Evolutionary conservation across 1,140 invertebrate species (phyloP).

Genomic region (Pseudomyrmex flavicornis): DNA sequence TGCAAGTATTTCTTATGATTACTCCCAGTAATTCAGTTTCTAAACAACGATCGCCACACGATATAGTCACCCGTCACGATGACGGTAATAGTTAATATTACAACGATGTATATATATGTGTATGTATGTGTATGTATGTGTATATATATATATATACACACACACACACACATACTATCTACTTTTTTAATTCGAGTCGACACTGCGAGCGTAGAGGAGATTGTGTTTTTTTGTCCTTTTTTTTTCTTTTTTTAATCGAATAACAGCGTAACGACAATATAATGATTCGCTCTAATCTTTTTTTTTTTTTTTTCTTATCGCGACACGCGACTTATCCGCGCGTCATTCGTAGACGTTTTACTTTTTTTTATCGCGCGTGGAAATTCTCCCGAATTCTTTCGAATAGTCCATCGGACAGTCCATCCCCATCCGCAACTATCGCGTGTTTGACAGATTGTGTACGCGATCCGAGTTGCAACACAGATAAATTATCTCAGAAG

Average conservation of each 20-base stretch:
- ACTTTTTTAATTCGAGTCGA: constrained; percentile 63
- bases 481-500: neutral
- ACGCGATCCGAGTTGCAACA: neutral
- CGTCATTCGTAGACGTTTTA: constrained; percentile 26
- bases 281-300: constrained; percentile 65
- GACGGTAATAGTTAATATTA: constrained; percentile 59
- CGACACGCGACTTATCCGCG: neutral
- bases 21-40: constrained; percentile 28
- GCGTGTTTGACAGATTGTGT: neutral
- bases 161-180: too few species aligned
- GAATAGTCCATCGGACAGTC: neutral
- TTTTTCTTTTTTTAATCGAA: constrained; percentile 36
- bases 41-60: constrained; percentile 57
- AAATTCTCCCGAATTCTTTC: constrained; percentile 1
- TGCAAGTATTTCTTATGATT: too few species aligned
- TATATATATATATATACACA: too few species aligned
- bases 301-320: too few species aligned
- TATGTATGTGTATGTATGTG: neutral
- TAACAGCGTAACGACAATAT: constrained; percentile 64
- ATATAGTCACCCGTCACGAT: constrained; percentile 54
- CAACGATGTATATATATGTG: constrained; percentile 16
- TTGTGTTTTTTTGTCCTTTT: constrained; percentile 1
- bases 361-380: constrained; percentile 10
- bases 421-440: neutral
- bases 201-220: constrained; percentile 54